A percentile compares a stretch with the other conserved stretches of the same genome.
Evolutionary conservation across 2,797 vertebrate genomes (phyloP).

Genomic region (Rhabdomys pumilio): DNA sequence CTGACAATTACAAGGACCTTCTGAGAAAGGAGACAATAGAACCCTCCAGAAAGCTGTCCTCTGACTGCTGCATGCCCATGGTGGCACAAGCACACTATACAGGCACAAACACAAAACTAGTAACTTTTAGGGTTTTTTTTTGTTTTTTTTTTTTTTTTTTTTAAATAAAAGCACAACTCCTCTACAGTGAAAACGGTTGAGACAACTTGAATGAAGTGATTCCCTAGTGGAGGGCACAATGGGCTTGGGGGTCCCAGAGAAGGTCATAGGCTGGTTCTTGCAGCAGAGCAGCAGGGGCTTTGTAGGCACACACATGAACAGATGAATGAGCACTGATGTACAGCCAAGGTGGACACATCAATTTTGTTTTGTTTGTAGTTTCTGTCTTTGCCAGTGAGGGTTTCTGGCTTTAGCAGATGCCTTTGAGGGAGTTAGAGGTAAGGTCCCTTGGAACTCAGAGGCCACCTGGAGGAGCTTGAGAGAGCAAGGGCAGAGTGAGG

Average conservation of each 20-base stretch:
- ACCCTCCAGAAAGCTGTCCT: neutral
- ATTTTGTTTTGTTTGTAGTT: neutral
- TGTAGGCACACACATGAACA: neutral
- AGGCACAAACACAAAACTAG: neutral
- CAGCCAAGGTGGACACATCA: neutral
- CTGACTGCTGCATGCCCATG: neutral
- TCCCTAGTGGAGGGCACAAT: neutral
- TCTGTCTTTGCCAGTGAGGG: neutral
- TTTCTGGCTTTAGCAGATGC: neutral
- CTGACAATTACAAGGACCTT: neutral
- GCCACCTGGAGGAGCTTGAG: neutral
- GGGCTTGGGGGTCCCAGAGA: neutral
- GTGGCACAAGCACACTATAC: neutral
- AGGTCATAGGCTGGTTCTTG: neutral
- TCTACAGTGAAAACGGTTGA: neutral
- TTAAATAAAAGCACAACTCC: neutral
- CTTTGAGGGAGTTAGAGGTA: neutral
- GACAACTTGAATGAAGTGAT: neutral
- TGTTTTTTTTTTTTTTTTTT: too few species aligned
- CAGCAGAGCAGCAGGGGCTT: neutral
- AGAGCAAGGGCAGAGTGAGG: neutral
- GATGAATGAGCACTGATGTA: neutral
- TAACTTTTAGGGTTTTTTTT: neutral
- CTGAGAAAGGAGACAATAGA: neutral
- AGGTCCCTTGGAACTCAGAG: neutral